Conservation (phyloP, 2,113 vertebrate species). For the Rhinichthys klamathensis region DNA sequence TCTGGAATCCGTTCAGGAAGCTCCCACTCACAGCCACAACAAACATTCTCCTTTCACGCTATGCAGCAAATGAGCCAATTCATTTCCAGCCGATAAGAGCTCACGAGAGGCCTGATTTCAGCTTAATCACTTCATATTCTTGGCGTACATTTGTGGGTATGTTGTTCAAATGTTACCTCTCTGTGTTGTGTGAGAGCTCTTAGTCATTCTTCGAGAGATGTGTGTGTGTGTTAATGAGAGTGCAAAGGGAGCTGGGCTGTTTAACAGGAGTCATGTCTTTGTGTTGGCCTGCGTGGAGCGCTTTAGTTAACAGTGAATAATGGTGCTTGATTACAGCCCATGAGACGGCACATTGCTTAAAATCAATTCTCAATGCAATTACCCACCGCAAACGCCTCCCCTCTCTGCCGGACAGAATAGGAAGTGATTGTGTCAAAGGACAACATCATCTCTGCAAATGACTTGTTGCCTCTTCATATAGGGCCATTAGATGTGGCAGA, state of each 20-base stretch:
- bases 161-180: conserved; percentile 27
- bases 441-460: conserved; percentile 72
- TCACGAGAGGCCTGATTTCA: conserved; percentile 40
- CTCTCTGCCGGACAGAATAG: conserved; percentile 63
- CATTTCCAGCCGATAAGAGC: conserved; percentile 45
- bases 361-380: conserved; percentile 77
- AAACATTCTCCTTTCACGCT: conserved; percentile 28
- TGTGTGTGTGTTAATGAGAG: conserved; percentile 45
- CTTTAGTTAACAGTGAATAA: conserved; percentile 74
- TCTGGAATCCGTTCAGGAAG: conserved; percentile 22
- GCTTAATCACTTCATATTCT: conserved; percentile 47
- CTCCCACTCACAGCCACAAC: conserved; percentile 19
- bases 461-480: conserved; percentile 74
- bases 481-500: conserved; percentile 64
- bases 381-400: conserved; percentile 59
- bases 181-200: conserved; percentile 36
- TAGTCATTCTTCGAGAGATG: conserved; percentile 32
- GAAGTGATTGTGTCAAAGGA: conserved; percentile 73
- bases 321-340: conserved; percentile 77
- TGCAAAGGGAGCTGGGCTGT: conserved; percentile 47
- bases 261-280: conserved; percentile 64
- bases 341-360: conserved; percentile 73
- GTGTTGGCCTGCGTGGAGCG: conserved; percentile 67
- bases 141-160: conserved; percentile 24
- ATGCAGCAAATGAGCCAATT: conserved; percentile 40